A percentile compares a stretch with the other conserved stretches of the same genome.
These are phyloP conservation scores for Sebastes taczanowskii DNA, from an alignment of 2,797 vertebrate genomes.

Conservation along the genomic window DNA sequence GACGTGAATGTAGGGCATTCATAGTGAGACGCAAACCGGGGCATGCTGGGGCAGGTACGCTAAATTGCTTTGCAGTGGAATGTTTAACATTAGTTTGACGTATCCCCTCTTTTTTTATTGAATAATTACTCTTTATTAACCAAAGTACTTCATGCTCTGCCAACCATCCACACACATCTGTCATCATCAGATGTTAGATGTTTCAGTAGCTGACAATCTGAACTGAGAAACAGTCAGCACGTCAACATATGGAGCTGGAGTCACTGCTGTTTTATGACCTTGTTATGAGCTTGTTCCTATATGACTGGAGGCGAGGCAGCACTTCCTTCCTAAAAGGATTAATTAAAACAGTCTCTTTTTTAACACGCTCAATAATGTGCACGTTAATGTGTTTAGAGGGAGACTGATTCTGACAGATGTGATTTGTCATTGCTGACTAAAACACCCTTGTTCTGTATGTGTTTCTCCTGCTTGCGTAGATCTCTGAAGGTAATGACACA, in stretches of 20 bases:
- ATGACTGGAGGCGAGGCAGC: conserved; percentile 16
- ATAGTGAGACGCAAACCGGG: neutral
- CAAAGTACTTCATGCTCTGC: neutral
- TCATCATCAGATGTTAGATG: neutral
- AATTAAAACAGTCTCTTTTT: conserved; percentile 1
- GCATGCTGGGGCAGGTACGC: conserved; percentile 53
- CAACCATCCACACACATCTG: neutral
- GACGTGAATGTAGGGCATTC: neutral
- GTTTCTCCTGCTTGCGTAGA: conserved; percentile 58
- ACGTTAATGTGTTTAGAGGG: neutral
- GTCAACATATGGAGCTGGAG: conserved; percentile 27
- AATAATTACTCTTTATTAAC: neutral
- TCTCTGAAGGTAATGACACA: conserved; percentile 67
- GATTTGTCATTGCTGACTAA: neutral
- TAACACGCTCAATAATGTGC: neutral
- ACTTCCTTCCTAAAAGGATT: conserved; percentile 43
- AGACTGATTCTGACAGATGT: neutral
- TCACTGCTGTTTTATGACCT: conserved; percentile 53
- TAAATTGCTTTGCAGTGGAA: conserved; percentile 34
- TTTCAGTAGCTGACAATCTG: neutral
- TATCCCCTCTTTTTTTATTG: neutral
- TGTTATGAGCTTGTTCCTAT: conserved; percentile 24
- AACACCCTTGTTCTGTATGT: conserved; percentile 2
- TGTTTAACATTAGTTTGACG: conserved; percentile 39
- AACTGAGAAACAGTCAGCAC: conserved; percentile 3